Percentiles rank a stretch among this genome's conserved stretches.
phyloP scores from a whole-genome alignment of 2,797 vertebrate genomes.

The Hafferia zeledoni region DNA sequence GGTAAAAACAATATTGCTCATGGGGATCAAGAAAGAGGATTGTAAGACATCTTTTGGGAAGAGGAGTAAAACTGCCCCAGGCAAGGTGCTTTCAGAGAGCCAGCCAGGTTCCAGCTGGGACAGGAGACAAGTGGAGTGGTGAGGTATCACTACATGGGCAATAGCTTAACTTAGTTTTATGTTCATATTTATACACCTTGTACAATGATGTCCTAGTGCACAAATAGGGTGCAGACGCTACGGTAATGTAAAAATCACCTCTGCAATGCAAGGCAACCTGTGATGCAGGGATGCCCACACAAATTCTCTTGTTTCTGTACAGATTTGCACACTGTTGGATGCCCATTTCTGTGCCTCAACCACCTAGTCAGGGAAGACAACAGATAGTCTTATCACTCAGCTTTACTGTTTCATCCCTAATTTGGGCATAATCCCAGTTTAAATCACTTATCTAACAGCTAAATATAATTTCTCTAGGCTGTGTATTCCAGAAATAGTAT shows the following conservation, averaged over 20 bases:
- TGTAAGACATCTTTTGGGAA: not conserved
- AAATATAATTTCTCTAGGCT: slow-evolving; percentile 45
- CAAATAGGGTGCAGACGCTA: not conserved
- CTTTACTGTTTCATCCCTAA: slow-evolving; percentile 36
- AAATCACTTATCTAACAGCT: slow-evolving; percentile 54
- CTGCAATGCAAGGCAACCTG: not conserved
- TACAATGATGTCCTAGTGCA: not conserved
- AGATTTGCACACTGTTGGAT: not conserved
- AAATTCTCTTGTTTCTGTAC: not conserved
- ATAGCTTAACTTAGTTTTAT: not conserved
- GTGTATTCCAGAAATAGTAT: slow-evolving; percentile 43
- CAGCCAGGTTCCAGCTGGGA: not conserved
- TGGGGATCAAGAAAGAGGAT: not conserved
- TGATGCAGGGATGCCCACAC: not conserved
- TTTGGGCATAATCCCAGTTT: slow-evolving; percentile 59
- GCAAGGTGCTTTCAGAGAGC: not conserved
- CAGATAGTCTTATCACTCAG: slow-evolving; percentile 46
- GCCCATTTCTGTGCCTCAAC: not conserved
- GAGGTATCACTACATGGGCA: not conserved
- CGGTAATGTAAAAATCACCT: not conserved
- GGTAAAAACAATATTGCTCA: not conserved
- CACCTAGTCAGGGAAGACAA: not conserved
- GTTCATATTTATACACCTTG: not conserved
- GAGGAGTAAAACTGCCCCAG: not conserved
- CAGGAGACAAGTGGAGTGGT: not conserved